These are phyloP conservation scores for Pseudolaguvia tuberculata DNA, from an alignment of 2,113 vertebrate genomes.

Conservation along the genomic window DNA sequence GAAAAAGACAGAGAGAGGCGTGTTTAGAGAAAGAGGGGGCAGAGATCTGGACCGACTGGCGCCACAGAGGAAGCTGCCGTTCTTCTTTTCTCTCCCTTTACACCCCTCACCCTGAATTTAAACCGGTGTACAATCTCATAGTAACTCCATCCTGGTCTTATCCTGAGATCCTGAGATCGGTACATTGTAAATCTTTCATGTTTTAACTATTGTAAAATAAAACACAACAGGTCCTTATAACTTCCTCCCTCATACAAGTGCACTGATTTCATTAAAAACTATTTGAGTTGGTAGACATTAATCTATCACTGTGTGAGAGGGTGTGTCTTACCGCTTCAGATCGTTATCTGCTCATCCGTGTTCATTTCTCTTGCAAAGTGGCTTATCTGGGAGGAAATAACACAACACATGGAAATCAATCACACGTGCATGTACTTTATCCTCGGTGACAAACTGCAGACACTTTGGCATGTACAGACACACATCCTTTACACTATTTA, in stretches of 20 bases:
- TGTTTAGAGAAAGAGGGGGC: conserved; percentile 68
- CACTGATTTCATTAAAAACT: neutral
- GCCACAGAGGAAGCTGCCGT: conserved; percentile 77
- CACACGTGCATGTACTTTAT: neutral
- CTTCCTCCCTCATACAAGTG: neutral
- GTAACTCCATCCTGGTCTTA: neutral
- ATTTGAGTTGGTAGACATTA: too few species aligned
- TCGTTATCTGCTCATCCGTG: conserved; percentile 76
- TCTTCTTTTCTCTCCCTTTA: conserved; percentile 45
- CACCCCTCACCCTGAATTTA: conserved; percentile 58
- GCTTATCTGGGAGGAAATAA: conserved; percentile 65
- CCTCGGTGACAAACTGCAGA: neutral
- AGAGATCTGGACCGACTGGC: conserved; percentile 77
- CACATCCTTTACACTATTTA: neutral
- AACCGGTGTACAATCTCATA: conserved; percentile 72
- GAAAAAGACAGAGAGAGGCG: conserved; percentile 58
- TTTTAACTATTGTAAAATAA: neutral
- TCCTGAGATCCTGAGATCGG: neutral
- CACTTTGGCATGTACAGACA: neutral
- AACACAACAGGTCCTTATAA: neutral
- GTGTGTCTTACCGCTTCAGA: conserved; percentile 54
- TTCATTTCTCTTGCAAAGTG: conserved; percentile 75
- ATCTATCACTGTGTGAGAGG: neutral
- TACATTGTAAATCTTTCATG: neutral
- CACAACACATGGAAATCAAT: conserved; percentile 1